phyloP scores from a whole-genome alignment of 1,140 invertebrate genomes.

The Trachymyrmex cornetzi region DNA sequence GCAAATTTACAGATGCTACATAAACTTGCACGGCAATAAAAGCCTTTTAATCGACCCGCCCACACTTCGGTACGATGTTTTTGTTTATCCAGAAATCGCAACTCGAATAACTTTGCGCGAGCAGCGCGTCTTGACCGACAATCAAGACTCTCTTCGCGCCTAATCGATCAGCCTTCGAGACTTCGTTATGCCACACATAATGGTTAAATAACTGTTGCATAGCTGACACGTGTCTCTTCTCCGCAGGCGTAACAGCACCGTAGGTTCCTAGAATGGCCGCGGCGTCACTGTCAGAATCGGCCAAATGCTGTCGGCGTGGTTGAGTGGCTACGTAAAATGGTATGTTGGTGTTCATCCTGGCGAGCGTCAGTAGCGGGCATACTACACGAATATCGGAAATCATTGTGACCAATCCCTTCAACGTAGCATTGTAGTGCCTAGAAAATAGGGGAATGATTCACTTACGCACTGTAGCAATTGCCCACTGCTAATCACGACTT shows the following conservation, averaged over 20 bases:
- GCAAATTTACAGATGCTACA: background rate
- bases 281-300: conserved; percentile 90
- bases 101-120: conserved; percentile 89
- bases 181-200: conserved; percentile 91
- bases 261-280: conserved; percentile 93
- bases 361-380: conserved; percentile 91
- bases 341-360: conserved; percentile 87
- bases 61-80: conserved; percentile 91
- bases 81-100: conserved; percentile 92
- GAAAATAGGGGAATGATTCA: conserved; percentile 35
- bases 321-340: conserved; percentile 92
- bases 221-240: conserved; percentile 91
- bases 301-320: conserved; percentile 86
- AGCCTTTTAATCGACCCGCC: conserved; percentile 87
- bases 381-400: conserved; percentile 93
- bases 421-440: conserved; percentile 89
- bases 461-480: too few species aligned
- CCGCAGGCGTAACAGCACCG: conserved; percentile 90
- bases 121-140: conserved; percentile 90
- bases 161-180: conserved; percentile 87
- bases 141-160: conserved; percentile 88
- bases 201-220: conserved; percentile 94
- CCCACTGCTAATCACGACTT: too few species aligned
- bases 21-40: background rate
- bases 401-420: conserved; percentile 90